A percentile compares a stretch with the other conserved stretches of the same genome.
Evolutionary conservation across 2,888 invertebrate species (phyloP).

Genomic region (Malacosoma neustria): DNA sequence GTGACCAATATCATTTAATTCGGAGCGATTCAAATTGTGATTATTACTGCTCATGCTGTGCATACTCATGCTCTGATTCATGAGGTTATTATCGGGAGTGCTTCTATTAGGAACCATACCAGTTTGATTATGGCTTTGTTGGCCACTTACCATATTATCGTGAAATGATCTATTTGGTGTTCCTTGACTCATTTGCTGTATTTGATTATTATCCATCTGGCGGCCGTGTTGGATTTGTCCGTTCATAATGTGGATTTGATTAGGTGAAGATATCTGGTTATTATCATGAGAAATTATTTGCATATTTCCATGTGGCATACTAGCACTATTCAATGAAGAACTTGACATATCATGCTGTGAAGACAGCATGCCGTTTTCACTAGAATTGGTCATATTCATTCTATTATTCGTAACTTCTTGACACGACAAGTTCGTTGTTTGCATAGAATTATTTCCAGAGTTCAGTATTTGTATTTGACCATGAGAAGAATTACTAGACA

Average conservation of each 20-base stretch:
- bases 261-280: slow-evolving; percentile 40
- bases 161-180: slow-evolving; percentile 46
- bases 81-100: slow-evolving; percentile 46
- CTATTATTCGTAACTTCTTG: slow-evolving; percentile 54
- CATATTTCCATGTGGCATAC: slow-evolving; percentile 53
- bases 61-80: slow-evolving; percentile 60
- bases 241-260: slow-evolving; percentile 67
- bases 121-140: slow-evolving; percentile 48
- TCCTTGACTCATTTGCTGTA: slow-evolving; percentile 50
- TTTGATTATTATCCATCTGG: slow-evolving; percentile 46
- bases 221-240: slow-evolving; percentile 65
- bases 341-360: slow-evolving; percentile 48
- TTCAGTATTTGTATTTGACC: slow-evolving; percentile 57
- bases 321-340: slow-evolving; percentile 37
- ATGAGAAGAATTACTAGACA: slow-evolving; percentile 44
- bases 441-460: slow-evolving; percentile 53
- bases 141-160: slow-evolving; percentile 45
- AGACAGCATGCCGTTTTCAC: slow-evolving; percentile 42
- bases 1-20: slow-evolving; percentile 53
- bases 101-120: slow-evolving; percentile 47
- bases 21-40: slow-evolving; percentile 48
- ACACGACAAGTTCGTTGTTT: slow-evolving; percentile 57
- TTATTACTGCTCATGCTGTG: slow-evolving; percentile 48
- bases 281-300: slow-evolving; percentile 57
- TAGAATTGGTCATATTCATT: slow-evolving; percentile 42